Evolutionary conservation across 1,140 invertebrate genomes (phyloP), one percentile per base, ranked within the genome.

Genomic region (Megalopta genalis): DNA sequence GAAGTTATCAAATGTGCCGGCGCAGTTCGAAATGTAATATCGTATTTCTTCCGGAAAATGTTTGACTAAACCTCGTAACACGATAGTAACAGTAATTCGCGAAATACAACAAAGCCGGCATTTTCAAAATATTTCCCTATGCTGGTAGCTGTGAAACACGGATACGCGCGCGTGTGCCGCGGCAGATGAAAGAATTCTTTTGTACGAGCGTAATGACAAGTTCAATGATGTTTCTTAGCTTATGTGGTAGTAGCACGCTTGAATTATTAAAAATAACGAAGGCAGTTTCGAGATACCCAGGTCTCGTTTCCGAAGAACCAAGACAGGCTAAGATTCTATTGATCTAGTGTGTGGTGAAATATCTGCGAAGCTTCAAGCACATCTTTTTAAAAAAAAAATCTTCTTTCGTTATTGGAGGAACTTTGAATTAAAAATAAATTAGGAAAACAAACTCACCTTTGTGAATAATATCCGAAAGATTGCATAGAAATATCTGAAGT

Each of bases 221-320:
- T 27, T 60, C 46, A 23, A 73, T 57, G 77, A 70, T 73, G 68
- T 79, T 52, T 63, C 59, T 65, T 18, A 32, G 23, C 27, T 37
- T 37, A 54, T 46, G 52, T 32, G n/a, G 62, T 60, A 39, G 60
- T 39, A 23, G 32, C 37, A 77, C 79, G 84, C 57, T 83, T 27
- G 84, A 77, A 60, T 86, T 81, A 86, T 73, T 86, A 79, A 80
- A 86, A 86, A 86, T 86, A 86, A 86, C 81, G 85, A 86, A 65
- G 72, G 65, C 49, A 57, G 60, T 66, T 66, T 64, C 25, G 2
- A 52, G 60, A 66, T 12, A 80, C 2, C 25, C 60, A 57, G 46
- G 2, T 46, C 14, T 59, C 60, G 60, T 79, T 68, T n/a, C 46
- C 76, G 54, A 81, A 59, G 67, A 46, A 69, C 7, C 66, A 54